Conservation (phyloP, 1,140 invertebrate genomes). For the Ridgeia piscesae region DNA sequence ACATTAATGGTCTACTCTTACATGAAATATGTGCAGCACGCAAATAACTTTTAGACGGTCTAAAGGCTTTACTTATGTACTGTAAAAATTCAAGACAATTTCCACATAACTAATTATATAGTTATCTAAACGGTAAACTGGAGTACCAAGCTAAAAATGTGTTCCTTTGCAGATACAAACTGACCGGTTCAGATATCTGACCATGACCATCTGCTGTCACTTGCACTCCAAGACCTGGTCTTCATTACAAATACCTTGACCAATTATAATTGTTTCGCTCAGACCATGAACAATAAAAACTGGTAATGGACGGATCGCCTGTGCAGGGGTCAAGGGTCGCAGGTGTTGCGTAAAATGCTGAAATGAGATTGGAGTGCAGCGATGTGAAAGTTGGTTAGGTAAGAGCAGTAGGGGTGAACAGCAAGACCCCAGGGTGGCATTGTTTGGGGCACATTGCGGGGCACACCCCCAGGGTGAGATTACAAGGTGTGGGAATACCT, state of each 20-base stretch:
- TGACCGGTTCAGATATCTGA: neutral
- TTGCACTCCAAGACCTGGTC: neutral
- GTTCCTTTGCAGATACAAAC: neutral
- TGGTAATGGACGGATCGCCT: too few relatives aligned
- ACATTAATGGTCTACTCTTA: too few relatives aligned
- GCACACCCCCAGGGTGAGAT: neutral
- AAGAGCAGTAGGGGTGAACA: neutral
- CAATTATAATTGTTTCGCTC: neutral
- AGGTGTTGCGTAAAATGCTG: neutral
- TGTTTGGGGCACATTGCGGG: neutral
- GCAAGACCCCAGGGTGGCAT: neutral
- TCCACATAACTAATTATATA: neutral
- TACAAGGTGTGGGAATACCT: neutral
- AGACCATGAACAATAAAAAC: too few relatives aligned
- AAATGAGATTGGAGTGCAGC: neutral
- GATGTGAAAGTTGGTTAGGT: conserved; percentile 5
- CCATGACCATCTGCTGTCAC: neutral
- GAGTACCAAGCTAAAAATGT: neutral
- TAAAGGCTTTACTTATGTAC: neutral
- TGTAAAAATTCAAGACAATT: neutral
- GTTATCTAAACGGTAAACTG: neutral
- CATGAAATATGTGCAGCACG: neutral
- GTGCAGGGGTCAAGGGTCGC: too few relatives aligned
- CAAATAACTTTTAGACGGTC: neutral
- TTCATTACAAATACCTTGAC: neutral